Conservation (phyloP, 2,888 invertebrate species). For the Plebejus argus region DNA sequence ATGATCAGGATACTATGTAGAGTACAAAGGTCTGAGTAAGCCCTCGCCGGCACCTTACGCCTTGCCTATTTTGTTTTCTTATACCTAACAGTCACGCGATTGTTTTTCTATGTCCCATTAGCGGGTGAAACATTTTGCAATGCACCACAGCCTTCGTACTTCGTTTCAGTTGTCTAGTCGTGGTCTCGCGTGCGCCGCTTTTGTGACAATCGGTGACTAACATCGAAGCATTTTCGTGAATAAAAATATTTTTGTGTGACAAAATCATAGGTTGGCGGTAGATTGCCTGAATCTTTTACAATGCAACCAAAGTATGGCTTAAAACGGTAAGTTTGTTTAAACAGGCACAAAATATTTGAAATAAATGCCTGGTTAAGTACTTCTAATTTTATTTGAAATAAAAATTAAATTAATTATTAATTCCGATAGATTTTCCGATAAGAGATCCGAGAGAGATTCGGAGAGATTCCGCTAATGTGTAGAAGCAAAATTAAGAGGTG, state of each 20-base stretch:
- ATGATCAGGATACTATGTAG: conserved; percentile 19
- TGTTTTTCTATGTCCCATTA: conserved; percentile 24
- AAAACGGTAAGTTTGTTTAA: conserved; percentile 2
- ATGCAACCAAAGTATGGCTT: background rate
- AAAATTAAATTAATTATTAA: no score
- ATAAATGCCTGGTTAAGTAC: no score
- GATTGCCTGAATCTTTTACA: background rate
- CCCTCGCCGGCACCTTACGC: background rate
- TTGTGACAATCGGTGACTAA: background rate
- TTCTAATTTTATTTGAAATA: no score
- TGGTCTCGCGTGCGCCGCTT: background rate
- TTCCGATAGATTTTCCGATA: no score
- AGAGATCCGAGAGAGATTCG: no score
- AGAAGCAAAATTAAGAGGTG: no score
- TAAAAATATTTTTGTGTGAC: background rate
- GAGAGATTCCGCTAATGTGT: no score
- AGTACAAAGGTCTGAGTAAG: background rate
- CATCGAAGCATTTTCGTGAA: conserved; percentile 7
- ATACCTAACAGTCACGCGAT: background rate
- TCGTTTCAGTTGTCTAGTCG: conserved; percentile 28
- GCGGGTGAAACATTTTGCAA: conserved; percentile 31
- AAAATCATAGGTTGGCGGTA: background rate
- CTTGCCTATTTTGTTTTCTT: background rate
- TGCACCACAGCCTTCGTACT: conserved; percentile 24
- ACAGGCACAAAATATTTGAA: background rate